phyloP scores from a whole-genome alignment of 2,797 vertebrate genomes.

The Aythya fuligula region DNA sequence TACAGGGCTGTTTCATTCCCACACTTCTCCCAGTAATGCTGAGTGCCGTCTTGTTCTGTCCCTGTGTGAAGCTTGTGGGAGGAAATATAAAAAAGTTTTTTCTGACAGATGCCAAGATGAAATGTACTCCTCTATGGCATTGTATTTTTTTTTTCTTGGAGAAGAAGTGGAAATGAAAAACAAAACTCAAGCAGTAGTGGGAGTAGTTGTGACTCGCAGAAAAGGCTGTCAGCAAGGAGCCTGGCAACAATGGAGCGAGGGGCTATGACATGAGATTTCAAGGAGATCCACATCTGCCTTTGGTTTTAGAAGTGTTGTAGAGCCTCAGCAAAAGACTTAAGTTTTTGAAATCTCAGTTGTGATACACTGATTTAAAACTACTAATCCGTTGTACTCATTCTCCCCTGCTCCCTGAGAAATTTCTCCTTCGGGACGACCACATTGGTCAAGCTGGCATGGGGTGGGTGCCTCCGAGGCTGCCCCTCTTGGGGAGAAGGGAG shows the following conservation, averaged over 20 bases:
- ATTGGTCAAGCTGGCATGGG: fast-evolving
- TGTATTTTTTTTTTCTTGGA: background rate
- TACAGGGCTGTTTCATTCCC: background rate
- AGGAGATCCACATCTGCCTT: too few relatives aligned
- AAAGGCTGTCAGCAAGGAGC: background rate
- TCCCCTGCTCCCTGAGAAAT: background rate
- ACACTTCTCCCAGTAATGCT: background rate
- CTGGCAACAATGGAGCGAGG: background rate
- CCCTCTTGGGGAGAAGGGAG: background rate
- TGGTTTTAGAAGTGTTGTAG: background rate
- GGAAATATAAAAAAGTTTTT: background rate
- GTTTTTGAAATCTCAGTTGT: background rate
- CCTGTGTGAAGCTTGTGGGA: background rate
- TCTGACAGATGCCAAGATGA: background rate
- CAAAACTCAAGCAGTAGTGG: background rate
- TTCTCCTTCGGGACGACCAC: background rate
- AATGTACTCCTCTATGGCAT: background rate
- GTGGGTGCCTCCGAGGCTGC: background rate
- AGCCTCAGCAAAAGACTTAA: background rate
- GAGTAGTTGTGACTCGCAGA: background rate
- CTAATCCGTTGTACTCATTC: background rate
- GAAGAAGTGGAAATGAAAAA: background rate
- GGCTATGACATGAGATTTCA: background rate
- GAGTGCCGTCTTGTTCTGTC: background rate
- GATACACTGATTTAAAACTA: background rate